These are phyloP conservation scores for Catonia carolina DNA, from an alignment of 2,888 invertebrate species.

Conservation along the genomic window DNA sequence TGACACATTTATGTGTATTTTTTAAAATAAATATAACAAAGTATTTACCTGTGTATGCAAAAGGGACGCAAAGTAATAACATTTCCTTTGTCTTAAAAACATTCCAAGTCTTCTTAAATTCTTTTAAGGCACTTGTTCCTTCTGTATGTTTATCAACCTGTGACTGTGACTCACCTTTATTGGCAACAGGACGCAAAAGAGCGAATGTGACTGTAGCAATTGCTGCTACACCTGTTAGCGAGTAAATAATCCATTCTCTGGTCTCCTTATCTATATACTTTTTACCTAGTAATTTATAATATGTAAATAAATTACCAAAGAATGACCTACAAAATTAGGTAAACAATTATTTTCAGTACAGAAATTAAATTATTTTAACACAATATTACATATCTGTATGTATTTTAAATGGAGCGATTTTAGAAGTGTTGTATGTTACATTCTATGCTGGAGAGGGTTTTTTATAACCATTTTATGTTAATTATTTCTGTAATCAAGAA, in stretches of 20 bases:
- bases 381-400: background rate
- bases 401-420: background rate
- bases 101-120: constrained; percentile 64
- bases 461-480: too few species aligned
- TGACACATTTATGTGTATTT: too few species aligned
- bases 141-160: constrained; percentile 38
- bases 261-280: constrained; percentile 27
- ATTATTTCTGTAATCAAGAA: too few species aligned
- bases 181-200: constrained; percentile 51
- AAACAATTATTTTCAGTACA: background rate
- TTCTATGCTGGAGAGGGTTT: too few species aligned
- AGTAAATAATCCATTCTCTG: constrained; percentile 25
- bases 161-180: constrained; percentile 39
- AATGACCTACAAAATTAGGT: constrained; percentile 16
- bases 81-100: constrained; percentile 77
- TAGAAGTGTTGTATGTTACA: too few species aligned
- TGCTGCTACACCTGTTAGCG: constrained; percentile 24
- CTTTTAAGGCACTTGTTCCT: constrained; percentile 56
- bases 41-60: constrained; percentile 78
- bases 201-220: constrained; percentile 48
- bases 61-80: constrained; percentile 73
- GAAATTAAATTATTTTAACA: background rate
- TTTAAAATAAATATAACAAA: too few species aligned
- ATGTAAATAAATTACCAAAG: constrained; percentile 23
- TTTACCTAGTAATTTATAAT: constrained; percentile 27